Conservation (phyloP, 2,888 invertebrate genomes). For the Sarcophaga carnaria region DNA sequence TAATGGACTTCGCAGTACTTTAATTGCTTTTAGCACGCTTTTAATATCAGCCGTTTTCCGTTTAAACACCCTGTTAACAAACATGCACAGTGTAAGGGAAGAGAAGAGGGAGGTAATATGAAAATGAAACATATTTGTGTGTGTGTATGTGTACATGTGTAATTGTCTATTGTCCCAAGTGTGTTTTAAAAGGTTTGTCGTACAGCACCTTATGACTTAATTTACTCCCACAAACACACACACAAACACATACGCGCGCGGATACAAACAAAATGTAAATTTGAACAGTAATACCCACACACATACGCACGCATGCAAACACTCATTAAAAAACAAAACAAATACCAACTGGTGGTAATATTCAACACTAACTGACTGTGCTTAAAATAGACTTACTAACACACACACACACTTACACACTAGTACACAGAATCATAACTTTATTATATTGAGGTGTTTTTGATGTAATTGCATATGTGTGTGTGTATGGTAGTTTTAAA, state of each 20-base stretch:
- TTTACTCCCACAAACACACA: constrained; percentile 44
- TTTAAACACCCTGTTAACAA: constrained; percentile 8
- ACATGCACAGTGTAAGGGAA: neutral
- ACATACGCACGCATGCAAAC: neutral
- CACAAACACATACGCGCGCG: constrained; percentile 1
- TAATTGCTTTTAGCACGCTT: neutral
- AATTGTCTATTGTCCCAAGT: constrained; percentile 65
- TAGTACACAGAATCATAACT: neutral
- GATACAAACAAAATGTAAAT: neutral
- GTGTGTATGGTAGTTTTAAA: neutral
- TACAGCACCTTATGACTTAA: constrained; percentile 63
- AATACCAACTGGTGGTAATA: neutral
- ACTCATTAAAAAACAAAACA: neutral
- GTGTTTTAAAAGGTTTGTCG: constrained; percentile 64
- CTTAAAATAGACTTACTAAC: neutral
- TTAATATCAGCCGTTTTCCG: neutral
- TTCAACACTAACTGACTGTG: neutral
- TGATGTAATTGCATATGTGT: constrained; percentile 22
- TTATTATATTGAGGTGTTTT: constrained; percentile 23
- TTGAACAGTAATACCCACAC: neutral
- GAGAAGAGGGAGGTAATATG: too few relatives aligned
- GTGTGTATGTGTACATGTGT: constrained; percentile 50
- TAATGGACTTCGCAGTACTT: too few relatives aligned
- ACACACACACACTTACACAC: neutral
- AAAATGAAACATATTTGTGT: neutral